These are phyloP conservation scores for Lates japonicus DNA, from an alignment of 2,797 vertebrate species.

Conservation along the genomic window DNA sequence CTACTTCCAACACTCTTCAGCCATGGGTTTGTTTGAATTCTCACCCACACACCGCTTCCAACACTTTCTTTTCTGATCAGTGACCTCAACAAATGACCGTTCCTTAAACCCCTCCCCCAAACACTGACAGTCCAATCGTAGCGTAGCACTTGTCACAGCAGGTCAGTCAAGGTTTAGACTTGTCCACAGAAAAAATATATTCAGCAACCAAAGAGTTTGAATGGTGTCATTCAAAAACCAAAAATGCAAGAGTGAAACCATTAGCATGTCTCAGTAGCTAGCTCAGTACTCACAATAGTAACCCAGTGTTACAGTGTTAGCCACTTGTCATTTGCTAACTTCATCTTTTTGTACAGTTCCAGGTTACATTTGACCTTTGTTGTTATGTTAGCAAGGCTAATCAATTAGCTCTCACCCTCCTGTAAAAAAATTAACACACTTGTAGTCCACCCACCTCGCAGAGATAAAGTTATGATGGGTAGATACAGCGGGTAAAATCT, in stretches of 20 bases:
- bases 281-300: neutral
- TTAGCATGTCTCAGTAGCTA: neutral
- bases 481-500: neutral
- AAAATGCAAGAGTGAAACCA: neutral
- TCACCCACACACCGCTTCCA: neutral
- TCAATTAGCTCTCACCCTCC: too few relatives aligned
- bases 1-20: constrained; percentile 22
- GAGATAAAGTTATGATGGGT: too few relatives aligned
- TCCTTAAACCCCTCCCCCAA: constrained; percentile 1
- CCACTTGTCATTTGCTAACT: neutral
- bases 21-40: constrained; percentile 39
- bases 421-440: too few relatives aligned
- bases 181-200: neutral
- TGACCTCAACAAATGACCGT: constrained; percentile 7
- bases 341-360: too few relatives aligned
- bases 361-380: neutral
- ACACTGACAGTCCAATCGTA: neutral
- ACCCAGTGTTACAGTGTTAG: too few relatives aligned
- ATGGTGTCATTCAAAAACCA: neutral
- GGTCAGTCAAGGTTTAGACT: neutral
- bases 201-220: neutral
- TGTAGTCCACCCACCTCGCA: too few relatives aligned
- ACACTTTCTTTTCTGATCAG: constrained; percentile 26
- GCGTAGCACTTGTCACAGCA: neutral
- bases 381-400: neutral